Base-by-base conservation (phyloP, 2,113 vertebrate species). In the Tachuris rubrigastra region DNA sequence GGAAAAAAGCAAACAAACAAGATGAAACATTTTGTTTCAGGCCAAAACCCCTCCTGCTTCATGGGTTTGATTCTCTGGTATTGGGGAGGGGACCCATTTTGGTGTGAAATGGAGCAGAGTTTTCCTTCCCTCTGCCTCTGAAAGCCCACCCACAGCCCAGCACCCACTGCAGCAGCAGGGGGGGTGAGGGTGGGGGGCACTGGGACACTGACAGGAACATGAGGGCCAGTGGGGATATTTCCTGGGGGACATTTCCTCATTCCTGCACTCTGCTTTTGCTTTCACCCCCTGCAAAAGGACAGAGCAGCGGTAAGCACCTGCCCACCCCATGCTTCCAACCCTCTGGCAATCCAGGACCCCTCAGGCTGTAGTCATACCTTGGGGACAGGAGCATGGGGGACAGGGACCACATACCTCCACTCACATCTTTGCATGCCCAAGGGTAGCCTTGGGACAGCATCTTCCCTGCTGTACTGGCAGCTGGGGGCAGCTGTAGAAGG, bases 1-100 rank as follows among this genome's bases (percentile, higher is more conserved):
- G 58, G 42, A 14, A 41, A 66, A 89, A 92, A 31, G 24, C 59
- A 93, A 95, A 94, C 66, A 96, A 52, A 86, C 52, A 86, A 55
- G 39, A 81, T 33, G 39, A 87, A 96, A 90, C 18, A 1, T 89
- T 92, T 89, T 27, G 22, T 74, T 87, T 71, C 39, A 47, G 89
- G 91, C 63, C 55, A 56, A 46, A 93, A 46, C 49, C 88, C 50
- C 20, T 53, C 59, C 35, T 2, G 33, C 41, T 75, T 50, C n/a
- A 2, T 14, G 49, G 12, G 33, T 91, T 79, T 76, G 74, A 58
- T 39, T 37, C 63, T 63, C 27, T 33, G 35, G 8, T 5, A 3
- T 1, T 53, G 82, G 35, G 9, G 58, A 23, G 24, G 25, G 24
- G 41, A 59, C 24, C 44, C 5, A 0, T 33, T 78, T 25, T 2